Base-by-base conservation (phyloP, 2,113 vertebrate species). In the Butorides virescens region DNA sequence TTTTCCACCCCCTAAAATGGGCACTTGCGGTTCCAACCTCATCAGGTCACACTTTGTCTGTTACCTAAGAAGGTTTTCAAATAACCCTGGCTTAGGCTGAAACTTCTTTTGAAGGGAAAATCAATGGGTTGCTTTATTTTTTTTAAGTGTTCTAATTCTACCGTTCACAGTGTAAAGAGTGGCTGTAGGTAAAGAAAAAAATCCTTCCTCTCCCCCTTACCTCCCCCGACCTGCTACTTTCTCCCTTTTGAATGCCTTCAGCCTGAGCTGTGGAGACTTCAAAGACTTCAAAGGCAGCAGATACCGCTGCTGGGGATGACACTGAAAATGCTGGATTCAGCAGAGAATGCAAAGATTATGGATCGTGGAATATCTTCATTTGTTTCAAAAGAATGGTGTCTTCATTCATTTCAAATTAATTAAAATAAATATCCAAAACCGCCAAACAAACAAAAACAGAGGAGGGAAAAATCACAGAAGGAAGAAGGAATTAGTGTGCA, bases 241-340 rank as follows among this genome's bases (percentile, higher is more conserved):
- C 93, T 96, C 92, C 83, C 83, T 94, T 95, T 95, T 93, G 91
- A 96, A 96, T 95, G 87, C 93, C 83, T 96, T 97, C 96, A 94
- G 73, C 95, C 96, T 92, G 92, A 95, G 88, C 67, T 96, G 52
- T 93, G 95, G 96, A 92, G 93, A 97, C 90, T 98, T 98, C 97
- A 98, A 98, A 98, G 95, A 92, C 97, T 98, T 98, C 91, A 98
- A 98, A 98, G 92, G 90, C 83, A 97, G 88, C 74, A 87, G 88
- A 97, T 96, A 89, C 81, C 85, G 80, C 80, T 95, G 86, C 96
- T 91, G 92, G 81, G 94, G 50, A 62, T 88, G 87, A 97, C 84
- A 65, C 62, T 82, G 74, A 97, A 98, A 98, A 94, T 76, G 95
- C 66, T 82, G 88, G 76, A 95, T 97, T 97, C 81, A 97, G 96